Base-by-base conservation (phyloP, 2,888 invertebrate species). In the Noctua comes region DNA sequence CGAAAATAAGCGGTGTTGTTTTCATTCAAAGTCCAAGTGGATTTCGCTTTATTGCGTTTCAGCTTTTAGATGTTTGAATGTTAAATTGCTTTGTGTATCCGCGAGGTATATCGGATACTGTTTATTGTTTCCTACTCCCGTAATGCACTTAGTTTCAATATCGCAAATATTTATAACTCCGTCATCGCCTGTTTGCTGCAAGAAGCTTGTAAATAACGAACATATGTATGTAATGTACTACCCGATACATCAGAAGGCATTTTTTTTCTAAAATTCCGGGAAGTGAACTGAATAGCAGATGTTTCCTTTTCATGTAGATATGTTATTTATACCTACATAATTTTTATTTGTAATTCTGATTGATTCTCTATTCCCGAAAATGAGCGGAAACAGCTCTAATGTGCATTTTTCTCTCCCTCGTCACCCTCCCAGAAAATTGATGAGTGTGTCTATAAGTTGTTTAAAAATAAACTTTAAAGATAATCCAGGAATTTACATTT, bases 251-350 rank as follows among this genome's bases (percentile, higher is more conserved):
- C 65, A 73, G 46, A 68, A 72, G 77, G 72, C 43, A 64, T 75
- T 87, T 85, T 88, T 87, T 83, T 83, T 66, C n/a, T 57, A 62
- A 65, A 83, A 83, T 31, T 80, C 79, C 78, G 88, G 86, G 84
- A 84, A 86, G 80, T 70, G 76, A 74, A 85, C 80, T 85, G 86
- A 90, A 89, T 90, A 92, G 90, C 93, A 92, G 88, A 93, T 93
- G 92, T 92, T 93, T 91, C 91, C 91, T 91, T 88, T 91, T 90
- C 76, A 84, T 90, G 89, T 91, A 89, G 90, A 88, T 89, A 64
- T 54, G 43, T 87, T 89, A 86, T 90, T 89, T 89, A 89, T 90
- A 86, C 77, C 13, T 48, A 57, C n/a, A 43, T 54, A 8, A 68
- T 78, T 62, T 86, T 87, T 89, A 88, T 87, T 90, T 85, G 85